These are phyloP conservation scores for Abscondita cerata DNA, from an alignment of 2,888 invertebrate species.

Conservation along the genomic window DNA sequence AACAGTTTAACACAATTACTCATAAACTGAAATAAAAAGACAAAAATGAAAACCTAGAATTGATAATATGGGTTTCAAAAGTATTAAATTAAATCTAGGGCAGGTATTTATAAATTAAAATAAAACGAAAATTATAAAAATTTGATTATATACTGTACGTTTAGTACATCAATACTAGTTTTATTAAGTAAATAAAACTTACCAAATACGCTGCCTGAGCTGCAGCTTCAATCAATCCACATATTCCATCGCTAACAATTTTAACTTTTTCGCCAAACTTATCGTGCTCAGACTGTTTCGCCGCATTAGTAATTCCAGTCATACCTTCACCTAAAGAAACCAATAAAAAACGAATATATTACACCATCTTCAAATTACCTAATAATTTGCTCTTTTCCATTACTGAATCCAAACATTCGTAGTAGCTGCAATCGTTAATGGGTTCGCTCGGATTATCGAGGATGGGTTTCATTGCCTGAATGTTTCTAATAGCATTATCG, in stretches of 20 bases:
- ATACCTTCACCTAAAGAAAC: conserved; percentile 77
- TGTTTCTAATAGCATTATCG: conserved; percentile 92
- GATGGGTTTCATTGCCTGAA: conserved; percentile 83
- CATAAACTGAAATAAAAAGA: background rate
- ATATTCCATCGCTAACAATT: conserved; percentile 86
- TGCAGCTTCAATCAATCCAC: conserved; percentile 90
- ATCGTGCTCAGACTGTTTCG: conserved; percentile 85
- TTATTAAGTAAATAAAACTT: conserved; percentile 29
- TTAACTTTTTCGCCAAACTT: conserved; percentile 85
- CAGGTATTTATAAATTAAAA: too few species aligned
- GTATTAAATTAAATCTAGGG: too few species aligned
- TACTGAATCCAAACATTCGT: conserved; percentile 90
- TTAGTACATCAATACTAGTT: too few species aligned
- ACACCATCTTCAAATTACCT: conserved; percentile 56
- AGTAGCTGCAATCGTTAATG: conserved; percentile 87
- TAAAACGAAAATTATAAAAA: background rate
- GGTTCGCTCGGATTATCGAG: conserved; percentile 88
- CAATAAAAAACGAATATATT: background rate
- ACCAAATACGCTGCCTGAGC: conserved; percentile 94
- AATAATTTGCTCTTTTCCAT: conserved; percentile 86
- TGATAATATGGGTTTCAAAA: too few species aligned
- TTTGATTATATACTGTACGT: too few species aligned
- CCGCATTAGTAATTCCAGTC: conserved; percentile 93
- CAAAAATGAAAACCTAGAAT: too few species aligned
- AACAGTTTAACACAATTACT: background rate